phyloP scores from a whole-genome alignment of 2,888 invertebrate genomes.

The Hypena proboscidalis region DNA sequence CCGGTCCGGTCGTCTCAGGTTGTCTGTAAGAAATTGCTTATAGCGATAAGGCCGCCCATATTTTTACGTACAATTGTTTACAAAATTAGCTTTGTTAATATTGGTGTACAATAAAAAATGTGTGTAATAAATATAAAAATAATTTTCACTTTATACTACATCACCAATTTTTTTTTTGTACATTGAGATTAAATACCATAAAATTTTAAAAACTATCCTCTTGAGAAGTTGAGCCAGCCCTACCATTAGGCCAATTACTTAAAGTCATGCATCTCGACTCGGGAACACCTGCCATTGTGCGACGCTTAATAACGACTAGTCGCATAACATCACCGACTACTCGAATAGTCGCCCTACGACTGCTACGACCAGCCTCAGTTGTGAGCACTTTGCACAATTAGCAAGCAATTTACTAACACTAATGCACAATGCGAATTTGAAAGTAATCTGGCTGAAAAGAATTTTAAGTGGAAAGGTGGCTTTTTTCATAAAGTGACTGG shows the following conservation, averaged over 20 bases:
- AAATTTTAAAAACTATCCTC: too few species aligned
- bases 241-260: slow-evolving; percentile 79
- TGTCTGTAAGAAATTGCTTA: too few species aligned
- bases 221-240: slow-evolving; percentile 67
- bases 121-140: too few species aligned
- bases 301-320: slow-evolving; percentile 68
- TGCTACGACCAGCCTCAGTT: slow-evolving; percentile 8
- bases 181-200: too few species aligned
- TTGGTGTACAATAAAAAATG: too few species aligned
- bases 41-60: too few species aligned
- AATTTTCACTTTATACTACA: too few species aligned
- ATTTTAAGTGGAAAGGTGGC: slow-evolving; percentile 1
- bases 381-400: slow-evolving; percentile 53
- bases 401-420: slow-evolving; percentile 52
- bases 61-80: too few species aligned
- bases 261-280: slow-evolving; percentile 68
- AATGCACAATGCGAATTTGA: slow-evolving; percentile 7
- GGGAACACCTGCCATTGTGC: slow-evolving; percentile 76
- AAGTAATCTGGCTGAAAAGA: slow-evolving; percentile 9
- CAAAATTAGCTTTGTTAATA: too few species aligned
- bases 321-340: too few species aligned
- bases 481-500: not conserved
- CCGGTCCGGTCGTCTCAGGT: too few species aligned
- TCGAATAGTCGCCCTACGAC: slow-evolving; percentile 45
- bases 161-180: too few species aligned